Conservation (phyloP, 1,140 invertebrate species). For the Dendroctonus valens region DNA sequence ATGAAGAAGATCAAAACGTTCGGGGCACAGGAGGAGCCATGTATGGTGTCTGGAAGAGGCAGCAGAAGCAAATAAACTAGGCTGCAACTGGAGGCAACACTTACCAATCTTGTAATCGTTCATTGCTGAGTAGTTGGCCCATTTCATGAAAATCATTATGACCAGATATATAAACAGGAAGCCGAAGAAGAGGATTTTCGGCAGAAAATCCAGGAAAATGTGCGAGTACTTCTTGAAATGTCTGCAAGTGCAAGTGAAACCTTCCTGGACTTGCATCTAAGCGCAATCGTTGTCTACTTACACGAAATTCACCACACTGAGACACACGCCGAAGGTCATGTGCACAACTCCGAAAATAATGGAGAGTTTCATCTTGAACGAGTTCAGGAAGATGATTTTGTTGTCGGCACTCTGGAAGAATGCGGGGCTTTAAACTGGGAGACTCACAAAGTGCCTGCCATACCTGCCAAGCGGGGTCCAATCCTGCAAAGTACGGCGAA, state of each 20-base stretch:
- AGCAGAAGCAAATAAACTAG: not conserved
- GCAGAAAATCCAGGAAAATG: slow-evolving; percentile 82
- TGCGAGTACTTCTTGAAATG: slow-evolving; percentile 78
- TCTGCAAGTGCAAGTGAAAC: slow-evolving; percentile 50
- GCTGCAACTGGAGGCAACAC: not conserved
- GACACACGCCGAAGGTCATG: slow-evolving; percentile 85
- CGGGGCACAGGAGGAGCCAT: slow-evolving; percentile 70
- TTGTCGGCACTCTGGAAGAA: slow-evolving; percentile 52
- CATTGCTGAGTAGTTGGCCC: slow-evolving; percentile 67
- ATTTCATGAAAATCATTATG: slow-evolving; percentile 86
- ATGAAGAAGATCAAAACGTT: slow-evolving; percentile 90
- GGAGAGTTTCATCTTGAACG: slow-evolving; percentile 94
- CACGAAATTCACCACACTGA: slow-evolving; percentile 71
- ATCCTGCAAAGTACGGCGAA: slow-evolving; percentile 78
- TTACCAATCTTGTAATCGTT: slow-evolving; percentile 10
- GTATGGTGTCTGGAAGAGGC: slow-evolving; percentile 15
- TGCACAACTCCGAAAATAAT: slow-evolving; percentile 88
- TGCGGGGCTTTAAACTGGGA: too few species aligned
- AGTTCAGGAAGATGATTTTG: slow-evolving; percentile 88
- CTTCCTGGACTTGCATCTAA: not conserved
- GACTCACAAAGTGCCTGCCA: not conserved
- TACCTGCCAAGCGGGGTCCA: slow-evolving; percentile 91
- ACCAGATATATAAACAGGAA: slow-evolving; percentile 87
- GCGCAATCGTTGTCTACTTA: slow-evolving; percentile 51
- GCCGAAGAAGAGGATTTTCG: slow-evolving; percentile 79